phyloP scores from a whole-genome alignment of 2,888 invertebrate genomes.

The Punctoribates punctum region DNA sequence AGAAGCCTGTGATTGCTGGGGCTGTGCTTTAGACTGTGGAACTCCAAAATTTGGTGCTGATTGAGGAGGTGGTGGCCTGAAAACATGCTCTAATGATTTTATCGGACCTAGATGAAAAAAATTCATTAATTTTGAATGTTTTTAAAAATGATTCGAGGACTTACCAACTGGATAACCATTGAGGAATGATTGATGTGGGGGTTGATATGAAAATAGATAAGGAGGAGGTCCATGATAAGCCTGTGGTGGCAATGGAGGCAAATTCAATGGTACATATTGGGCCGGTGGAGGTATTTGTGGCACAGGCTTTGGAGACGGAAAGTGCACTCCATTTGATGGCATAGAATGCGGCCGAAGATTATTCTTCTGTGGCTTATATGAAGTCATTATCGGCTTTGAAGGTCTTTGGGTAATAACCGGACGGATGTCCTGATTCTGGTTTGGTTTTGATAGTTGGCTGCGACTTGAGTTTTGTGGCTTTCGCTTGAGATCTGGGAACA shows the following conservation, averaged over 20 bases:
- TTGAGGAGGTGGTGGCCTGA: background rate
- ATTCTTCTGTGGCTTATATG: background rate
- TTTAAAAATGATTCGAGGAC: background rate
- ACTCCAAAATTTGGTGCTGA: background rate
- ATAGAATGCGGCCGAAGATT: background rate
- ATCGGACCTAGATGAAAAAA: background rate
- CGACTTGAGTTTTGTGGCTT: background rate
- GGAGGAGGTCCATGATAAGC: background rate
- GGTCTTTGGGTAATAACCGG: background rate
- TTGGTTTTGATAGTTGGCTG: background rate
- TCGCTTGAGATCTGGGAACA: background rate
- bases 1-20: background rate
- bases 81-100: background rate
- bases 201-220: background rate
- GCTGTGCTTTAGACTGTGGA: background rate
- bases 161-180: background rate
- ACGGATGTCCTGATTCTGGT: background rate
- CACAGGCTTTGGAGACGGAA: background rate
- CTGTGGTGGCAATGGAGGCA: background rate
- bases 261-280: background rate
- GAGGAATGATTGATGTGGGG: background rate
- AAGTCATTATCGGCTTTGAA: background rate
- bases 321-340: background rate
- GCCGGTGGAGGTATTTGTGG: background rate
- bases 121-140: background rate